These are phyloP conservation scores for Vultur gryphus DNA, from an alignment of 2,797 vertebrate genomes.

Conservation along the genomic window DNA sequence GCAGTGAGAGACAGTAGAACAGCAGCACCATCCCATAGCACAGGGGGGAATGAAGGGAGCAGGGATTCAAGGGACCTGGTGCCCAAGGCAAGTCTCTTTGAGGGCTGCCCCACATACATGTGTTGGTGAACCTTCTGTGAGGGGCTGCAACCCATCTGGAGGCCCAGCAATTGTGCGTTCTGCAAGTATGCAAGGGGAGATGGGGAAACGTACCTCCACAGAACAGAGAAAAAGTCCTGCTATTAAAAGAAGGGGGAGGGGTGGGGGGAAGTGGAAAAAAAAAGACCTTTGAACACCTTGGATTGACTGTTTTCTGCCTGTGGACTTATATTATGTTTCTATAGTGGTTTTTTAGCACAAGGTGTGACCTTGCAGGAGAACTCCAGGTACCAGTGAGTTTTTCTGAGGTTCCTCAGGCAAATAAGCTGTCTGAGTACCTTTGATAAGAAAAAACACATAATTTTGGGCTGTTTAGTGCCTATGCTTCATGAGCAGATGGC, in stretches of 20 bases:
- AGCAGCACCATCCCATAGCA: background rate
- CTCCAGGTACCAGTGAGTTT: background rate
- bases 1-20: background rate
- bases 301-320: background rate
- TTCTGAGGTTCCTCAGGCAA: background rate
- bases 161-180: background rate
- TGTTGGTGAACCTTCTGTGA: background rate
- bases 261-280: rapidly evolving
- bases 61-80: background rate
- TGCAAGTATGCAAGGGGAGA: background rate
- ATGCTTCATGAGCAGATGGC: background rate
- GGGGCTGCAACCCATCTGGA: background rate
- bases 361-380: background rate
- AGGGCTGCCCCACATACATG: rapidly evolving
- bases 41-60: rapidly evolving
- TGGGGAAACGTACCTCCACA: background rate
- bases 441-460: background rate
- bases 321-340: background rate
- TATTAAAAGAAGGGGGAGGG: background rate
- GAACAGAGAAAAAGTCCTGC: background rate
- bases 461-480: background rate
- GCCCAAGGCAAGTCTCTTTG: background rate
- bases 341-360: background rate
- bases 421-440: background rate
- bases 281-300: background rate